Evolutionary conservation across 1,140 invertebrate species (phyloP).

Genomic region (Bombus superbus): DNA sequence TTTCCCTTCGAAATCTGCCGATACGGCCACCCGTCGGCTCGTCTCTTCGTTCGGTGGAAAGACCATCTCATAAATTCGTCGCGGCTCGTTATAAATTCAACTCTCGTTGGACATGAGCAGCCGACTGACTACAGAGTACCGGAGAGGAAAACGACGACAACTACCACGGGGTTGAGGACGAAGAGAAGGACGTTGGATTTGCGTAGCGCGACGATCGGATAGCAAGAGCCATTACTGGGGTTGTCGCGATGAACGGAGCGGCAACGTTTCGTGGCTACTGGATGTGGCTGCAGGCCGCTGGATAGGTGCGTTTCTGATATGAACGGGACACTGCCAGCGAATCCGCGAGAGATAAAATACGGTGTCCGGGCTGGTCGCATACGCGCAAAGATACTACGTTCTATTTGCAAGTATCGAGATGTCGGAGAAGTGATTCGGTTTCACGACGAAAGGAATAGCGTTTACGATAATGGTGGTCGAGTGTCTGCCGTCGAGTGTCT

Average conservation of each 20-base stretch:
- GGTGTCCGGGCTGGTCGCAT: background rate
- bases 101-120: constrained; percentile 56
- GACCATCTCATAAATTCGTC: constrained; percentile 72
- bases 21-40: constrained; percentile 22
- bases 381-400: background rate
- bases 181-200: constrained; percentile 28
- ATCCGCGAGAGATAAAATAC: background rate
- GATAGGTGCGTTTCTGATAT: constrained; percentile 14
- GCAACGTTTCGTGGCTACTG: background rate
- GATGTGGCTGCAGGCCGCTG: too few relatives aligned
- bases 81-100: constrained; percentile 72
- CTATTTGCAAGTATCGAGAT: background rate
- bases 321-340: background rate
- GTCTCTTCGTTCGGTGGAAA: constrained; percentile 49
- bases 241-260: background rate
- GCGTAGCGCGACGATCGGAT: constrained; percentile 24
- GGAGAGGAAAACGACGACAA: background rate
- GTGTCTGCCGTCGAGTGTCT: background rate
- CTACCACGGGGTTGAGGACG: background rate
- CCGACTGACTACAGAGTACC: constrained; percentile 20
- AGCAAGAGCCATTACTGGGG: constrained; percentile 1
- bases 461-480: background rate
- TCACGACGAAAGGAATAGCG: background rate
- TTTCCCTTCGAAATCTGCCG: background rate
- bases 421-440: background rate